These are phyloP conservation scores for Tragopan temminckii DNA, from an alignment of 2,797 vertebrate species.

Conservation along the genomic window DNA sequence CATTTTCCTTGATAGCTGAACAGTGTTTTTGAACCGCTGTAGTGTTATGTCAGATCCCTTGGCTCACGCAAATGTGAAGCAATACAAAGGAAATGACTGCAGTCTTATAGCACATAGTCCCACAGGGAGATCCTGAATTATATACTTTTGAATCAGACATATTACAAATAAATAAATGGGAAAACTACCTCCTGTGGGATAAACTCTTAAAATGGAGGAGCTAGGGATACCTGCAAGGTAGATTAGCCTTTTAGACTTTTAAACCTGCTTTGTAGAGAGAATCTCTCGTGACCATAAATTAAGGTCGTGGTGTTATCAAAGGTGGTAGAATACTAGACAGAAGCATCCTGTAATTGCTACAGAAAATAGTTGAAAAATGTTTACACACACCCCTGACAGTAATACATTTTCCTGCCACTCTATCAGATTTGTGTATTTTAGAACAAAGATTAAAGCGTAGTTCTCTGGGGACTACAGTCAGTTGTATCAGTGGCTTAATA, in stretches of 20 bases:
- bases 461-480: neutral
- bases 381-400: neutral
- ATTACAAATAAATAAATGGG: neutral
- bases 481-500: neutral
- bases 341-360: neutral
- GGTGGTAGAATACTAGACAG: neutral
- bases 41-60: neutral
- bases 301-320: neutral
- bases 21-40: neutral
- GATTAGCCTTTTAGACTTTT: neutral
- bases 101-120: neutral
- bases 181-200: neutral
- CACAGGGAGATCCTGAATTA: neutral
- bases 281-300: neutral
- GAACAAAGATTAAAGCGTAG: neutral
- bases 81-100: neutral
- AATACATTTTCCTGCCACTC: neutral
- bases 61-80: neutral
- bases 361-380: neutral
- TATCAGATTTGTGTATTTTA: neutral
- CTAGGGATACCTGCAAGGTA: neutral
- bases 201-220: neutral
- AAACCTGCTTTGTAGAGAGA: neutral
- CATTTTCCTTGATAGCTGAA: fast-evolving
- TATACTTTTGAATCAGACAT: neutral